Evolutionary conservation across 1,140 invertebrate species (phyloP), one percentile per base, ranked within the genome.

Genomic region (Paraescarpia echinospica): DNA sequence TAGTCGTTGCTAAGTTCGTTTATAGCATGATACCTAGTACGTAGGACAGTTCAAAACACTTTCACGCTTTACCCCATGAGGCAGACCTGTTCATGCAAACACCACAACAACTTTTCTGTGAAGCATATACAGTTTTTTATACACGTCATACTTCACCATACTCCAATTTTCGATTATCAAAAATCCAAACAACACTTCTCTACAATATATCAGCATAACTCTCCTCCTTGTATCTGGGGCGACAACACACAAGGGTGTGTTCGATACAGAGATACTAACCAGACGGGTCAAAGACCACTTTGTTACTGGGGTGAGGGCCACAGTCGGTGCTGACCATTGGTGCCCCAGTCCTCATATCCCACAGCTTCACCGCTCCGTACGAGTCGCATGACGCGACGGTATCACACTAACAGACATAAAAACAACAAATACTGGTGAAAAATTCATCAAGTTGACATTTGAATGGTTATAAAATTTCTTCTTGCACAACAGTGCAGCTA

Each of bases 351-450:
- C 96, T 93, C 0, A 96, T 94, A 94, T 96, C 96, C 96, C 96
- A 96, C n/a, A 96, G 88, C 93, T 96, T 96, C 2, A 96, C 94
- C 35, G 94, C 94, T 88, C 96, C 96, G 93, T 95, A 95, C 0
- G 96, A 95, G 93, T 96, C 96, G 94, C 96, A 96, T 2, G 96
- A 96, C 22, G 94, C 96, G 33, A 96, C 94, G 27, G 95, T 96
- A 93, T 96, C 95, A 33, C 96, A 96, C 95, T 96, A 92, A 27
- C 92, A 93, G 92, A 77, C 4, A 4, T 6, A 41, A 41, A 41
- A 12, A 4, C 41, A 12, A 41, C 41, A 41, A 41, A 41, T 12
- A 41, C 41, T 41, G 41, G 4, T 41, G 41, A 41, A 4, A 4
- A 6, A 6, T 41, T 41, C 41, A 41, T 41, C 41, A 41, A 41